Evolutionary conservation across 2,888 invertebrate species (phyloP).

Genomic region (Hemicrepidius hirtus): DNA sequence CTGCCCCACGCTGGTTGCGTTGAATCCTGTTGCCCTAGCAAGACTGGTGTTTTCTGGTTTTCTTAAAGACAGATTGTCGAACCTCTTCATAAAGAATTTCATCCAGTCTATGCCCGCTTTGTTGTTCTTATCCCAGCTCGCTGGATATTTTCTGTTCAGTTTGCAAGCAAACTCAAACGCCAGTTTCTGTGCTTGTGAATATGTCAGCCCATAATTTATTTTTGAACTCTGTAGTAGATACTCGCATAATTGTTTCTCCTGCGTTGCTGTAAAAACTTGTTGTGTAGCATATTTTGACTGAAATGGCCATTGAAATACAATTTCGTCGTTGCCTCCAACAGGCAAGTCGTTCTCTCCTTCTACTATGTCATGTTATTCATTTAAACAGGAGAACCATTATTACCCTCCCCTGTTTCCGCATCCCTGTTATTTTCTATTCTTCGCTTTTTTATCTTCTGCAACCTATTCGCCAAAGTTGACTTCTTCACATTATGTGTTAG

Average conservation of each 20-base stretch:
- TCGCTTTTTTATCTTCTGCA: neutral
- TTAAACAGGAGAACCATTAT: too few species aligned
- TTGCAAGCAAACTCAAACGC: conserved; percentile 48
- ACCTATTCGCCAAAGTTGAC: conserved; percentile 9
- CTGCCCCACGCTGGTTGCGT: conserved; percentile 10
- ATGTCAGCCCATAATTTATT: conserved; percentile 52
- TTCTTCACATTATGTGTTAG: conserved; percentile 10
- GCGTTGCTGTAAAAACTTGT: conserved; percentile 15
- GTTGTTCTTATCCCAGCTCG: conserved; percentile 7
- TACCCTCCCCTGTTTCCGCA: neutral
- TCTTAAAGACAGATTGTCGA: conserved; percentile 35
- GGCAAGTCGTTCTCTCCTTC: neutral
- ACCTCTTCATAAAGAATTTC: conserved; percentile 49
- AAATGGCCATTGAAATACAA: neutral
- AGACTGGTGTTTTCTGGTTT: conserved; percentile 55
- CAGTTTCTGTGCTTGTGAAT: conserved; percentile 45
- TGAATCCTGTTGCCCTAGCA: conserved; percentile 47
- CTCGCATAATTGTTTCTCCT: conserved; percentile 34
- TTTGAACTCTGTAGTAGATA: conserved; percentile 31
- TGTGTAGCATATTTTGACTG: conserved; percentile 24
- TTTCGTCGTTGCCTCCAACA: neutral
- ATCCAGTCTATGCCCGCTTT: conserved; percentile 49
- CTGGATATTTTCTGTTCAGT: conserved; percentile 9
- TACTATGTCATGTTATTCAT: neutral
- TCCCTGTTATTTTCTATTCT: neutral